phyloP scores from a whole-genome alignment of 1,140 invertebrate genomes.

The Campodea augens region DNA sequence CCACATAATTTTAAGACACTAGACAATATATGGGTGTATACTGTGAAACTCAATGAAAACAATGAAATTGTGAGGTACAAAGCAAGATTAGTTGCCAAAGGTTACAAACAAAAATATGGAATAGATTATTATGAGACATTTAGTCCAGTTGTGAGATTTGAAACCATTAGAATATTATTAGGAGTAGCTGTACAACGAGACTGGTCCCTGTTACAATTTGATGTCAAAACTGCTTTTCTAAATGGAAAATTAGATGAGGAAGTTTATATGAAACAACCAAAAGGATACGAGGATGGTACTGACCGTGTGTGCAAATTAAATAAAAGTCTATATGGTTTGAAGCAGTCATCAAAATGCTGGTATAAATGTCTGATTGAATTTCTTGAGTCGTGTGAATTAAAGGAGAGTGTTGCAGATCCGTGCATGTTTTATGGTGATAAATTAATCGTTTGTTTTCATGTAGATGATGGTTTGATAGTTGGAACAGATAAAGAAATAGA shows the following conservation, averaged over 20 bases:
- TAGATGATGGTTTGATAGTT: no score
- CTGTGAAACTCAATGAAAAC: no score
- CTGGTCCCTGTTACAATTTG: conserved; percentile 15
- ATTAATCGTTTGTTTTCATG: no score
- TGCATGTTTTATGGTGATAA: no score
- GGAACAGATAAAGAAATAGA: no score
- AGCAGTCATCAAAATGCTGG: no score
- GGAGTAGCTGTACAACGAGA: conserved; percentile 10
- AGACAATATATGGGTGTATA: conserved; percentile 23
- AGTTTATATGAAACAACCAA: conserved; percentile 16
- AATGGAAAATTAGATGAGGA: conserved; percentile 18
- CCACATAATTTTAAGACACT: conserved; percentile 14
- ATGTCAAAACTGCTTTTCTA: conserved; percentile 18
- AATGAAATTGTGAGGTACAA: conserved; percentile 18
- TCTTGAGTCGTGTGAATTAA: no score
- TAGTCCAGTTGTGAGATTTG: conserved; percentile 14
- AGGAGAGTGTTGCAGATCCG: no score
- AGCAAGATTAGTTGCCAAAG: conserved; percentile 18
- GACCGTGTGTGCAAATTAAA: no score
- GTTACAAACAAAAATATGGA: conserved; percentile 17
- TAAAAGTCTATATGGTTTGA: conserved; percentile 12
- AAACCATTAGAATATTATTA: conserved; percentile 14
- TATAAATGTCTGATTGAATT: no score
- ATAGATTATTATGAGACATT: conserved; percentile 20
- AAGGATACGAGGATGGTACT: conserved; percentile 9